These are phyloP conservation scores for Spisula solida DNA, from an alignment of 2,888 invertebrate genomes.

Conservation along the genomic window DNA sequence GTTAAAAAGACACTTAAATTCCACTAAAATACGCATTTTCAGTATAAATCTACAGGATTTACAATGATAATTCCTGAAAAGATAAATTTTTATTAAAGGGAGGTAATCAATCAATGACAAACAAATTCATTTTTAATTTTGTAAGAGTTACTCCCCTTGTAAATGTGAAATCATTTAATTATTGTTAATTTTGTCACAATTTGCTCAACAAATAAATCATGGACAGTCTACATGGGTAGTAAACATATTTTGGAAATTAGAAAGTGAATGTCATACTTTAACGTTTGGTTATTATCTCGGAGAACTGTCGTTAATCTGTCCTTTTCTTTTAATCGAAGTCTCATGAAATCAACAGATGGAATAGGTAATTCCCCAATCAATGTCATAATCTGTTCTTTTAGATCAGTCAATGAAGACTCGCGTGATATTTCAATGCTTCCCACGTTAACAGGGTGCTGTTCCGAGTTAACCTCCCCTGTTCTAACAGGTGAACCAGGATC, in stretches of 20 bases:
- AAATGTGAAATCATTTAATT: no score
- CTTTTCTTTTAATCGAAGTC: conserved; percentile 79
- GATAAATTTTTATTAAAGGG: not conserved
- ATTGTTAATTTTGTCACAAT: not conserved
- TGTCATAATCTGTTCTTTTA: conserved; percentile 82
- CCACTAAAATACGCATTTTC: no score
- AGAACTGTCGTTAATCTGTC: conserved; percentile 75
- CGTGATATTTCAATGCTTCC: conserved; percentile 85
- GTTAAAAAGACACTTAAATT: no score
- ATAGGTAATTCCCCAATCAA: conserved; percentile 74
- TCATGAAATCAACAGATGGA: conserved; percentile 77
- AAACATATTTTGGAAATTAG: not conserved
- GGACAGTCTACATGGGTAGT: not conserved
- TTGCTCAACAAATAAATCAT: not conserved
- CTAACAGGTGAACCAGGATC: conserved; percentile 33
- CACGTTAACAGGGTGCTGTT: conserved; percentile 63
- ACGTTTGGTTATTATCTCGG: conserved; percentile 73
- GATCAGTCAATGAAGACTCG: conserved; percentile 82
- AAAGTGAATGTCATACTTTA: conserved; percentile 77
- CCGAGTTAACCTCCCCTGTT: conserved; percentile 41
- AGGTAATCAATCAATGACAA: not conserved
- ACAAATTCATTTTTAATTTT: not conserved
- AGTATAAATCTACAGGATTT: no score
- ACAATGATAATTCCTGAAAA: not conserved
- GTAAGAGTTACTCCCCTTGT: not conserved